These are phyloP conservation scores for Augochlorella aurata DNA, from an alignment of 2,888 invertebrate genomes.

Conservation along the genomic window DNA sequence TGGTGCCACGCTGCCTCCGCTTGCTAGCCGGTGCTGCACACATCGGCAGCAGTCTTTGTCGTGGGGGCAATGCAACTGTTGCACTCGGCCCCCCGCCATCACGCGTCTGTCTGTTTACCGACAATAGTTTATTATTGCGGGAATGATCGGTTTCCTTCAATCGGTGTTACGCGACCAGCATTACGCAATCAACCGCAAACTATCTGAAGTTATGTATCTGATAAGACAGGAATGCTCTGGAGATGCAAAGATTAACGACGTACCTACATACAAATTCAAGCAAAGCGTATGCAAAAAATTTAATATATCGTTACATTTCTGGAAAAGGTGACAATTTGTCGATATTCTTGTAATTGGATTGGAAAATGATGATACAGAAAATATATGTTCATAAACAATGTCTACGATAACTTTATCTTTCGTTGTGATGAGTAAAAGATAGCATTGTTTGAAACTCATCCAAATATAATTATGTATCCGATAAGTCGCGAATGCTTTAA, in stretches of 20 bases:
- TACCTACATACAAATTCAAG: background rate
- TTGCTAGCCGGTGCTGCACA: conserved; percentile 17
- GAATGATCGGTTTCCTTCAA: conserved; percentile 11
- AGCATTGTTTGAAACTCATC: too few relatives aligned
- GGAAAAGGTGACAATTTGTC: too few relatives aligned
- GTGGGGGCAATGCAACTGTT: conserved; percentile 58
- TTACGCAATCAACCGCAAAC: conserved; percentile 32
- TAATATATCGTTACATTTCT: too few relatives aligned
- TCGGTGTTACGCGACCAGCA: background rate
- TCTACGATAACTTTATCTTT: too few relatives aligned
- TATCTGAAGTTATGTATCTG: conserved; percentile 34
- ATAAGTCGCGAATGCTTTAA: too few relatives aligned
- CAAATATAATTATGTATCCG: too few relatives aligned
- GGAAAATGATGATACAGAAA: too few relatives aligned
- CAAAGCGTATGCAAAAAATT: background rate
- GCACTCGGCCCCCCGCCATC: conserved; percentile 41
- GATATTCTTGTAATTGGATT: too few relatives aligned
- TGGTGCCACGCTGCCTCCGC: conserved; percentile 26
- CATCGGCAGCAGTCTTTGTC: conserved; percentile 13
- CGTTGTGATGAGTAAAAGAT: too few relatives aligned
- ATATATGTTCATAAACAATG: too few relatives aligned
- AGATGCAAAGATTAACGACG: background rate
- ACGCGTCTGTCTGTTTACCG: conserved; percentile 37
- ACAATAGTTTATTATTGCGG: conserved; percentile 44
- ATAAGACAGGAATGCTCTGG: conserved; percentile 24